Percentiles rank a stretch among this genome's conserved stretches.
phyloP scores from a whole-genome alignment of 2,797 vertebrate genomes.

The Phrynocephalus forsythii region DNA sequence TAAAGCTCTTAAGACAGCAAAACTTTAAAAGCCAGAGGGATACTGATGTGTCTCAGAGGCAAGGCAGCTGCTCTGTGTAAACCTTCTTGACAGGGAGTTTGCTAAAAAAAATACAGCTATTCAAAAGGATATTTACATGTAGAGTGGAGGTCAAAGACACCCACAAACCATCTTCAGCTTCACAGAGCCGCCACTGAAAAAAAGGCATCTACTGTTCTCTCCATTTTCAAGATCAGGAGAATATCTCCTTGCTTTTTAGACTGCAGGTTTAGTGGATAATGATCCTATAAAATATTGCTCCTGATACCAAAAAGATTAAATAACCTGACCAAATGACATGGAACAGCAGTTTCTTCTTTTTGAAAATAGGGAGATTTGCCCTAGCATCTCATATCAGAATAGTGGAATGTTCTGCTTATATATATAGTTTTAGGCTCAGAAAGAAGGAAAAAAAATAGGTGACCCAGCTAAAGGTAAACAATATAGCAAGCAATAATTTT shows the following conservation, averaged over 20 bases:
- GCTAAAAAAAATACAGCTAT: slow-evolving; percentile 13
- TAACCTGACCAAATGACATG: slow-evolving; percentile 7
- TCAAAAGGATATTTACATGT: slow-evolving; percentile 24
- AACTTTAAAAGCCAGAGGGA: neutral
- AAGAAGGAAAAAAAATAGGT: slow-evolving; percentile 9
- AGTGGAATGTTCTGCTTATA: neutral
- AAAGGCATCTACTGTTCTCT: neutral
- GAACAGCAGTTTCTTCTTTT: neutral
- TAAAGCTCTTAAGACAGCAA: neutral
- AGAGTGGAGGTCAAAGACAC: slow-evolving; percentile 40
- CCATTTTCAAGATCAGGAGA: slow-evolving; percentile 24
- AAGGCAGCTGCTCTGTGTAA: slow-evolving; percentile 55
- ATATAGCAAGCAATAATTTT: neutral
- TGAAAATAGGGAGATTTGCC: slow-evolving; percentile 39
- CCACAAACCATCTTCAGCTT: slow-evolving; percentile 45
- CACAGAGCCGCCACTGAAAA: slow-evolving; percentile 36
- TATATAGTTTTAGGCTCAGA: neutral
- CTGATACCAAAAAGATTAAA: slow-evolving; percentile 37
- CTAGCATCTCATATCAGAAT: neutral
- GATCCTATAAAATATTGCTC: slow-evolving; percentile 8
- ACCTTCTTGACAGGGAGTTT: slow-evolving; percentile 29
- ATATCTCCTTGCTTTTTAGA: slow-evolving; percentile 44
- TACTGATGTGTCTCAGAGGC: slow-evolving; percentile 36
- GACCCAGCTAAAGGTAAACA: neutral
- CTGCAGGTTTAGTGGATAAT: neutral